These are phyloP conservation scores for Littorina saxatilis DNA, from an alignment of 1,140 invertebrate species.

Conservation along the genomic window DNA sequence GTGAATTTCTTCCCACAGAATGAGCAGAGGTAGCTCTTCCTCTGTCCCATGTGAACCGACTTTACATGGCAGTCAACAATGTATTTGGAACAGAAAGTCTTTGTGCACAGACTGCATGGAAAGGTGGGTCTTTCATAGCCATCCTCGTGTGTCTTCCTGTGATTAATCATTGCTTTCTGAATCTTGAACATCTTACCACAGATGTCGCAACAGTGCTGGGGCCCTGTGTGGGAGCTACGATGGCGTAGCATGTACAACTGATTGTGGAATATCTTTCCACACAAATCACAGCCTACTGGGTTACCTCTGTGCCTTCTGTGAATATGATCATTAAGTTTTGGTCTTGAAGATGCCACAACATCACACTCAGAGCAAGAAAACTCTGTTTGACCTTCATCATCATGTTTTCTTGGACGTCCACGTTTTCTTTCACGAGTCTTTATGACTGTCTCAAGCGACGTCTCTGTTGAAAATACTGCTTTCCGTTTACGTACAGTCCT, in stretches of 20 bases:
- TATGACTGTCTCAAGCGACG: too few relatives aligned
- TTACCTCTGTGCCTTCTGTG: conserved; percentile 44
- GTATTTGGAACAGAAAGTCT: conserved; percentile 57
- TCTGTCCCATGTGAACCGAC: conserved; percentile 58
- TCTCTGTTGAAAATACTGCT: background rate
- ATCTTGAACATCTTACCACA: conserved; percentile 66
- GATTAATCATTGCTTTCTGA: conserved; percentile 54
- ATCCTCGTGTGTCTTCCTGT: conserved; percentile 57
- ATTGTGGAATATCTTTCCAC: conserved; percentile 59
- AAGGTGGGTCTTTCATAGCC: conserved; percentile 49
- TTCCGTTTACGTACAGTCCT: background rate
- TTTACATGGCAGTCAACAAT: conserved; percentile 57
- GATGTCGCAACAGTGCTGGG: conserved; percentile 56
- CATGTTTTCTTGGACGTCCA: conserved; percentile 44
- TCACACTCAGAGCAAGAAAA: conserved; percentile 52
- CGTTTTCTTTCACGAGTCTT: too few relatives aligned
- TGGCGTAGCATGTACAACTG: conserved; percentile 58
- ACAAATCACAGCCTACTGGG: conserved; percentile 57
- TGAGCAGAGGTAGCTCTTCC: conserved; percentile 59
- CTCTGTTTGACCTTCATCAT: conserved; percentile 33
- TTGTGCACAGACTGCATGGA: conserved; percentile 58
- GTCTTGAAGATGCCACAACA: conserved; percentile 47
- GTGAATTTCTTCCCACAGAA: conserved; percentile 68
- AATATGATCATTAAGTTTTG: conserved; percentile 45
- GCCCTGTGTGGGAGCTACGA: conserved; percentile 47